Base-by-base conservation (phyloP, 2,888 invertebrate genomes). In the Dicyrtoma fusca region DNA sequence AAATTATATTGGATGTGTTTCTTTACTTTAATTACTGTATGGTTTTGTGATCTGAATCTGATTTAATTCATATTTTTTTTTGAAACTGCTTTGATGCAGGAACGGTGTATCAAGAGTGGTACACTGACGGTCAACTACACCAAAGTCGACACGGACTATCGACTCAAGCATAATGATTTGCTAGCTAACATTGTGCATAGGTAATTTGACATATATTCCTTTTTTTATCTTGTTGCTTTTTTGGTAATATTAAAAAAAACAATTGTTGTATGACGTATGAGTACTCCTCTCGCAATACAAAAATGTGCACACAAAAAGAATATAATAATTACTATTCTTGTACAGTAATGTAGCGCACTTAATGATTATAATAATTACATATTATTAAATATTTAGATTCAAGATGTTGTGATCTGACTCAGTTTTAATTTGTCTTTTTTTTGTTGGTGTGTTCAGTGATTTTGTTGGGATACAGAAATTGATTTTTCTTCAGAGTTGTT, bases 141-240 rank as follows among this genome's bases (percentile, higher is more conserved):
- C 83, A 89, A 91, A 84, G 95, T 96, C 79, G 91, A 92, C 81
- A 90, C 92, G 64, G 94, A 97, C 85, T 96, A 97, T 85, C 88
- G 91, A 83, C 87, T 98, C 76, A 92, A 94, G 83, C 93, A 95
- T 85, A 95, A 95, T 85, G 96, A 97, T 84, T 88, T 95, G 55
- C 88, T 97, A 59, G 93, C 94, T 73, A 95, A 97, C 85, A 90
- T 92, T 82, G 93, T 95, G 73, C 97, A 97, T 89, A 93, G 96
- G 95, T 95, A 88, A 85, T n/a, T 17, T 14, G n/a, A 34, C 34
- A 34, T 34, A 34, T 34, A 34, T 34, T 5, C 34, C 8, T 34
- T 34, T 49, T 53, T 53, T 53, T 23, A 17, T 23, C 53, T n/a
- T 19, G 17, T 19, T 53, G 19, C 21, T 19, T n/a, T 6, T 17